Evolutionary conservation across 2,888 invertebrate genomes (phyloP).

Genomic region (Diplolepis rosae): DNA sequence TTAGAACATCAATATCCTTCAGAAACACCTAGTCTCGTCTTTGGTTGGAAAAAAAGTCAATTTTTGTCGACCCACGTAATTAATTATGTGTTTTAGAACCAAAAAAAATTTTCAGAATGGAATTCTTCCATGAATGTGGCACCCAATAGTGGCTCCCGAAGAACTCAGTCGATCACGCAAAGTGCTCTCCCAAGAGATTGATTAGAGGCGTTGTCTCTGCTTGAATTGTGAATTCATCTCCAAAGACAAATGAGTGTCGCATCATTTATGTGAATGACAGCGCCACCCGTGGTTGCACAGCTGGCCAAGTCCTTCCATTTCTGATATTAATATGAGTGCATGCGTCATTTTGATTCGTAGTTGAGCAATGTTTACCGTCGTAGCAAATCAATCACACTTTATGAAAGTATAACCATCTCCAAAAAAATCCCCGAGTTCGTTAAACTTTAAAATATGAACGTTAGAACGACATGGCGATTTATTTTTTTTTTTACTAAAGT

Average conservation of each 20-base stretch:
- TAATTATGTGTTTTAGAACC: too few relatives aligned
- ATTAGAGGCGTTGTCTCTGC: constrained; percentile 62
- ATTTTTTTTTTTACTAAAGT: not conserved
- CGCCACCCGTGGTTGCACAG: constrained; percentile 64
- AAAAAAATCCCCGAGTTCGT: constrained; percentile 37
- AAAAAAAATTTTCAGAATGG: too few relatives aligned
- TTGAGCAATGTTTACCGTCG: constrained; percentile 65
- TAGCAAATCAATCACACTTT: constrained; percentile 63
- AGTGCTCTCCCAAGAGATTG: constrained; percentile 60
- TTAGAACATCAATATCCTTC: too few relatives aligned
- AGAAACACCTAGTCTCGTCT: too few relatives aligned
- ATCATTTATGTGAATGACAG: constrained; percentile 57
- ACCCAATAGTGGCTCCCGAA: too few relatives aligned
- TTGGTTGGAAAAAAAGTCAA: too few relatives aligned
- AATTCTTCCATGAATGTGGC: too few relatives aligned
- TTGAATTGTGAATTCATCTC: constrained; percentile 66
- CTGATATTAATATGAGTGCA: constrained; percentile 66
- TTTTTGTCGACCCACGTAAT: too few relatives aligned
- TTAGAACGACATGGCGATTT: not conserved
- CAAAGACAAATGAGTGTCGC: constrained; percentile 69
- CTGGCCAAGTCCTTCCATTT: constrained; percentile 66
- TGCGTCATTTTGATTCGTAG: constrained; percentile 63
- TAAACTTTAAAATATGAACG: not conserved
- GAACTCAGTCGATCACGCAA: not conserved
- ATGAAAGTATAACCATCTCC: constrained; percentile 30